Conservation (phyloP, 2,113 vertebrate genomes). For the Notarius quadriscutis region DNA sequence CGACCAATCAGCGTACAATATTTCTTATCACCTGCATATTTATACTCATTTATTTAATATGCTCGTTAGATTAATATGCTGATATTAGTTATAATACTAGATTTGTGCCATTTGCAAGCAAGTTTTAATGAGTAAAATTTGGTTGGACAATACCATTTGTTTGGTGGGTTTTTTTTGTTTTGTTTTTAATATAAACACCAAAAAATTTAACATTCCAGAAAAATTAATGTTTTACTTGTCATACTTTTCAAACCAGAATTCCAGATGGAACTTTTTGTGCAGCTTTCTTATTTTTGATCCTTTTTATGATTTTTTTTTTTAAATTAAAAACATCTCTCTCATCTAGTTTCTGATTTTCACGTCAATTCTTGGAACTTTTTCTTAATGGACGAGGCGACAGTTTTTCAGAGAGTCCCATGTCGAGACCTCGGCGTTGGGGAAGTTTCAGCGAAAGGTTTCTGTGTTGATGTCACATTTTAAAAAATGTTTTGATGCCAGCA, state of each 20-base stretch:
- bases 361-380: neutral
- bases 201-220: neutral
- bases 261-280: neutral
- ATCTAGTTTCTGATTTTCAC: neutral
- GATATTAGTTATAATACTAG: neutral
- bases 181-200: neutral
- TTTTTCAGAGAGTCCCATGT: neutral
- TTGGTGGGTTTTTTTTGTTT: no score
- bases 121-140: no score
- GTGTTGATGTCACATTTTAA: slow-evolving; percentile 52
- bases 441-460: slow-evolving; percentile 11
- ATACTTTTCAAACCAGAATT: neutral
- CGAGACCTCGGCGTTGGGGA: neutral
- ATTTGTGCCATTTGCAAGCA: neutral
- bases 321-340: neutral
- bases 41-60: no score
- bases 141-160: no score
- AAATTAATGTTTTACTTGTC: neutral
- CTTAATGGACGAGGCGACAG: neutral
- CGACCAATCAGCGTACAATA: no score
- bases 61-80: neutral
- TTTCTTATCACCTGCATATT: no score
- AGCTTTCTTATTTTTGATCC: neutral
- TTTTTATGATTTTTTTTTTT: neutral
- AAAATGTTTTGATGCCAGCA: slow-evolving; percentile 62